Base-by-base conservation (phyloP, 1,140 invertebrate species). In the Ganaspis sp. region DNA sequence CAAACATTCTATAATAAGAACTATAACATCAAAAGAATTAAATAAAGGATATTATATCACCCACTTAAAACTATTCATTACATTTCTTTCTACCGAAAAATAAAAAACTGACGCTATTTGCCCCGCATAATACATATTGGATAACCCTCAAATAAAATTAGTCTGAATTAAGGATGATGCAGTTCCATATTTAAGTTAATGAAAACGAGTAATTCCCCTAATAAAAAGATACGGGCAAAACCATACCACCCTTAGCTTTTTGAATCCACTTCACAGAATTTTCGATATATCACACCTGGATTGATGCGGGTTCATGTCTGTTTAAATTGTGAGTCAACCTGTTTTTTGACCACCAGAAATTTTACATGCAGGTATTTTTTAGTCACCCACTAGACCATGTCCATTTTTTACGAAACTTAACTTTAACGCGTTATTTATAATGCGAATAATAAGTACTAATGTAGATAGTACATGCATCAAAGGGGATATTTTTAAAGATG, bases 341-440 rank as follows among this genome's bases (percentile, higher is more conserved):
- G 45, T 49, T 49, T 49, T 49, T 49, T 49, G 45, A n/a, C n/a
- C 45, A n/a, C 17, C 45, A 49, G 6, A 49, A 49, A 49, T n/a
- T 49, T 49, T 5, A 49, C 45, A 49, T 49, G 45, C 45, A 49
- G 45, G 45, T 49, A 49, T 49, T 49, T 17, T 49, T 49, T 49
- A 17, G n/a, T 49, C 17, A 49, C 45, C 0, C 15, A 17, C 45
- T 49, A n/a, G n/a, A 49, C 45, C n/a, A 49, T 17, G 17, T 49
- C 5, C 15, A 15, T 4, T 17, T 17, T 5, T 1, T 49, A 49
- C n/a, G 17, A 49, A 15, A 34, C 6, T 34, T 34, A 6, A 34
- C 29, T 2, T 34, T 34, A 34, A n/a, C n/a, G n/a, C n/a, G n/a
- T n/a, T n/a, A n/a, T n/a, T n/a, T n/a, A n/a, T n/a, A n/a, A n/a